These are phyloP conservation scores for Amphiprion ocellaris DNA, from an alignment of 2,113 vertebrate species.

Conservation along the genomic window DNA sequence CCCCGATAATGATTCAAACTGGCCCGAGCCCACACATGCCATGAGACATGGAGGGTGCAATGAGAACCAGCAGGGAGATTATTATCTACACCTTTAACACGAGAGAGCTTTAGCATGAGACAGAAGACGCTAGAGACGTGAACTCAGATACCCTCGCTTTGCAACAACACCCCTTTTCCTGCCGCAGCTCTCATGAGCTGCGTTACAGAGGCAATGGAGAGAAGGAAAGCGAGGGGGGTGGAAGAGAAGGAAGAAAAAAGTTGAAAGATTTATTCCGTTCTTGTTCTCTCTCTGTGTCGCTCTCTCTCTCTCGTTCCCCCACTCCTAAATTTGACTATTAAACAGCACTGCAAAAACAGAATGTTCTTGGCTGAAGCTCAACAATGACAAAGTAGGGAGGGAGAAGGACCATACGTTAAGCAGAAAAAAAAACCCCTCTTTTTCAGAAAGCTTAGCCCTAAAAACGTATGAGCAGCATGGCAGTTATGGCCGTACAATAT, in stretches of 20 bases:
- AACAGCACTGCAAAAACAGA: conserved; percentile 83
- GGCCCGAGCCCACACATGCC: conserved; percentile 47
- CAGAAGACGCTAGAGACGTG: conserved; percentile 61
- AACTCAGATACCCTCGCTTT: conserved; percentile 78
- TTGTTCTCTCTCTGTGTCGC: conserved; percentile 66
- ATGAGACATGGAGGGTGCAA: conserved; percentile 20
- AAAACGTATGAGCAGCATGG: not conserved
- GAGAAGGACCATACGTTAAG: conserved; percentile 79
- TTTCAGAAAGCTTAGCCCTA: conserved; percentile 49
- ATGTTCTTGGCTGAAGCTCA: conserved; percentile 85
- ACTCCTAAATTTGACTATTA: conserved; percentile 82
- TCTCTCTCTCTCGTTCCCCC: conserved; percentile 64
- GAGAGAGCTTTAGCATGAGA: conserved; percentile 47
- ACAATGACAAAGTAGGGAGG: conserved; percentile 83
- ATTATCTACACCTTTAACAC: conserved; percentile 62
- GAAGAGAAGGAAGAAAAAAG: conserved; percentile 40
- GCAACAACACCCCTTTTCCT: conserved; percentile 72
- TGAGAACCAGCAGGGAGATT: conserved; percentile 60
- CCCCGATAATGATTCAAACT: conserved; percentile 51
- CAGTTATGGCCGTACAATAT: conserved; percentile 22
- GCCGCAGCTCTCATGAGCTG: conserved; percentile 63
- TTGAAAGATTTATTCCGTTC: conserved; percentile 79
- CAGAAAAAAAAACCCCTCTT: conserved; percentile 31
- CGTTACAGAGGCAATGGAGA: conserved; percentile 53
- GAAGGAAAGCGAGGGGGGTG: conserved; percentile 10